A percentile compares a stretch with the other conserved stretches of the same genome.
These are phyloP conservation scores for Pseudoips prasinana DNA, from an alignment of 2,888 invertebrate species.

Conservation along the genomic window DNA sequence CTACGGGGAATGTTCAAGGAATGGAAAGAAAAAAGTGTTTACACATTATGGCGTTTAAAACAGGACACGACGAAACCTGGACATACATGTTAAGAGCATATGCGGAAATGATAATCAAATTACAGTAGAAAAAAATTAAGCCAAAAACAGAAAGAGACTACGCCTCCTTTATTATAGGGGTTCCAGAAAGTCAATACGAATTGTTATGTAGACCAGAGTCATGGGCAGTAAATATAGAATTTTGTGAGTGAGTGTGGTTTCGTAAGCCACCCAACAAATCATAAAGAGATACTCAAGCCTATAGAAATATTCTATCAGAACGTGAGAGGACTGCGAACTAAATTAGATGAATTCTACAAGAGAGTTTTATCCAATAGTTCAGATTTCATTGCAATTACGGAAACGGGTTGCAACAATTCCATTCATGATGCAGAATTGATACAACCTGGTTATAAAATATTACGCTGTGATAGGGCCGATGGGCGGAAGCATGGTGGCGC, in stretches of 20 bases:
- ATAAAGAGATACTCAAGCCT: neutral
- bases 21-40: neutral
- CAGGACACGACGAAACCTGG: slow-evolving; percentile 1
- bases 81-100: slow-evolving; percentile 2
- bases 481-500: slow-evolving; percentile 22
- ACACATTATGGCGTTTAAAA: neutral
- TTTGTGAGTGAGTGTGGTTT: slow-evolving; percentile 32
- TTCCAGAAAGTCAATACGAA: slow-evolving; percentile 21
- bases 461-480: slow-evolving; percentile 21
- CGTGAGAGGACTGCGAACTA: slow-evolving; percentile 5
- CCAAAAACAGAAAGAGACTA: slow-evolving; percentile 30
- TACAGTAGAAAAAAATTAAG: slow-evolving; percentile 23
- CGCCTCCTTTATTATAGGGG: slow-evolving; percentile 27
- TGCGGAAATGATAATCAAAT: slow-evolving; percentile 3
- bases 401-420: slow-evolving; percentile 6
- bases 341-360: slow-evolving; percentile 8
- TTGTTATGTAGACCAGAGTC: slow-evolving; percentile 16
- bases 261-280: slow-evolving; percentile 10
- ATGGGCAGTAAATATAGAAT: slow-evolving; percentile 26
- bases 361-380: slow-evolving; percentile 5
- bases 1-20: neutral
- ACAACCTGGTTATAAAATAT: neutral
- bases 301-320: slow-evolving; percentile 7
- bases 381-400: slow-evolving; percentile 27
- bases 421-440: neutral